These are phyloP conservation scores for Leiothrix lutea DNA, from an alignment of 2,113 vertebrate species.

Conservation along the genomic window DNA sequence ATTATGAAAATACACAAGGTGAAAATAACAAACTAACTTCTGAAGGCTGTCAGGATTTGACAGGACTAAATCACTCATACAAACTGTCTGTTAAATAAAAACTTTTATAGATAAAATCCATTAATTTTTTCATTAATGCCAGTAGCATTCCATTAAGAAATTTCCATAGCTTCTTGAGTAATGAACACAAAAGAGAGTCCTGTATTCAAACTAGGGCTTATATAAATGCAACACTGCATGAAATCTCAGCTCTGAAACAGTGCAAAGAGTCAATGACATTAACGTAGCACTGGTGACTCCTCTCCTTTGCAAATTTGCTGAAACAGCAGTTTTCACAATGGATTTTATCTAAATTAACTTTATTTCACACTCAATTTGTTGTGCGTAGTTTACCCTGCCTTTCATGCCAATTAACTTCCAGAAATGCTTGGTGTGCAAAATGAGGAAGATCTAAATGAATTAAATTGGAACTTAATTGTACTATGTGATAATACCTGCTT, in stretches of 20 bases:
- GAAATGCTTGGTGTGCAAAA: conserved; percentile 62
- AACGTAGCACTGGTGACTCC: neutral
- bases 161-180: neutral
- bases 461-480: conserved; percentile 31
- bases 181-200: neutral
- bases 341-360: conserved; percentile 66
- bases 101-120: neutral
- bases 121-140: neutral
- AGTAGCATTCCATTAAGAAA: neutral
- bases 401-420: conserved; percentile 63
- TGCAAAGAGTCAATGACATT: neutral
- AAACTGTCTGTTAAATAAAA: neutral
- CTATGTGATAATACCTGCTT: conserved; percentile 24
- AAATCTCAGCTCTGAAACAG: neutral
- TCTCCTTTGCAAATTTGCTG: conserved; percentile 39
- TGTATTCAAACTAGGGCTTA: neutral
- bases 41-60: neutral
- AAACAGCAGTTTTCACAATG: conserved; percentile 48
- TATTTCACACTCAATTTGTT: conserved; percentile 73
- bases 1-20: neutral
- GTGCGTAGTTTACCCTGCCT: conserved; percentile 61
- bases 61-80: neutral
- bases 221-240: neutral
- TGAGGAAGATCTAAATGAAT: conserved; percentile 41
- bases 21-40: neutral